Evolutionary conservation across 2,797 vertebrate genomes (phyloP).

Genomic region (Tragelaphus eurycerus): DNA sequence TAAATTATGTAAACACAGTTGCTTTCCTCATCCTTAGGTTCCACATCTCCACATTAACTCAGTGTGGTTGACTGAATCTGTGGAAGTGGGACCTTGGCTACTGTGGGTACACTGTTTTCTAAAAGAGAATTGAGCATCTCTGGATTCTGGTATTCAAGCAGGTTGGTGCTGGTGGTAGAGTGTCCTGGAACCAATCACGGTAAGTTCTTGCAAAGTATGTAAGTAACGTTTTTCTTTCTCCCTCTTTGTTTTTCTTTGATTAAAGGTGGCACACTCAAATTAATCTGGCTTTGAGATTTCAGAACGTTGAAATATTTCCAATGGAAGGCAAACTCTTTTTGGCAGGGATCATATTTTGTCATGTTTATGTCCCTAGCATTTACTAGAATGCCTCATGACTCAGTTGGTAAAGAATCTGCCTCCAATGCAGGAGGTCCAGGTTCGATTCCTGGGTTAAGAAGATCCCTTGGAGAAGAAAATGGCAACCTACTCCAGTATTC

Average conservation of each 20-base stretch:
- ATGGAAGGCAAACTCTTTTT: neutral
- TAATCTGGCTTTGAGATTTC: neutral
- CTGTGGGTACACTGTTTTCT: neutral
- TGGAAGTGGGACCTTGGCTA: neutral
- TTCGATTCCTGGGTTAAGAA: neutral
- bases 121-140: neutral
- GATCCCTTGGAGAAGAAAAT: neutral
- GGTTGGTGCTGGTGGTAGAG: neutral
- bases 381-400: neutral
- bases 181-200: neutral
- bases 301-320: neutral
- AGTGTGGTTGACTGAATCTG: neutral
- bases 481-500: neutral
- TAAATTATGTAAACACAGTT: neutral
- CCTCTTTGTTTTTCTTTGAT: neutral
- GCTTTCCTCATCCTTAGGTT: neutral
- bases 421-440: neutral
- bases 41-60: neutral
- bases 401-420: neutral
- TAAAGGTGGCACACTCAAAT: neutral
- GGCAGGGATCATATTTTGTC: neutral
- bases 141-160: neutral
- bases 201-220: neutral
- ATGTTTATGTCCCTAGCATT: neutral
- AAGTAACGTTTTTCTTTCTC: neutral